Percentiles rank a stretch among this genome's conserved stretches.
phyloP scores from a whole-genome alignment of 2,888 invertebrate genomes.

The Brachylomia viminalis region DNA sequence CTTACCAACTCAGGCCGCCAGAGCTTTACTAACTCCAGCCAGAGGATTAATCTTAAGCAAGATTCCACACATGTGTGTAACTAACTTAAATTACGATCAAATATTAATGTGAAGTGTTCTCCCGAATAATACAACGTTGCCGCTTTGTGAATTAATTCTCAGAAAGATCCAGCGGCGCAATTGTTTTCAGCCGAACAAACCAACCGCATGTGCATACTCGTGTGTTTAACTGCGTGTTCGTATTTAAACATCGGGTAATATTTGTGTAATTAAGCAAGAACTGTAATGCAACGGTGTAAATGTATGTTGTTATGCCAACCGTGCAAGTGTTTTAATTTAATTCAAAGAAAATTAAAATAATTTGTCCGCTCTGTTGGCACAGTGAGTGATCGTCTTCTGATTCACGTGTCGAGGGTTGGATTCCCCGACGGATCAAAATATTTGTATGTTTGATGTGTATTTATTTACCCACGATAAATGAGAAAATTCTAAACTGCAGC shows the following conservation, averaged over 20 bases:
- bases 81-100: conserved; percentile 82
- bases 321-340: background rate
- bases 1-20: conserved; percentile 80
- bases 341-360: conserved; percentile 7
- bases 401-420: background rate
- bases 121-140: conserved; percentile 53
- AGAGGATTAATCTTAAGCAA: conserved; percentile 81
- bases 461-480: background rate
- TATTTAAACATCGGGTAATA: conserved; percentile 40
- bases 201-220: conserved; percentile 51
- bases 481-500: background rate
- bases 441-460: background rate
- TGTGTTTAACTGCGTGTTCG: conserved; percentile 34
- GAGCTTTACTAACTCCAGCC: conserved; percentile 79
- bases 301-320: conserved; percentile 10
- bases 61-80: conserved; percentile 76
- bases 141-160: conserved; percentile 57
- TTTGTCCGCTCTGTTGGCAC: background rate
- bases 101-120: conserved; percentile 74
- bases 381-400: background rate
- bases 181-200: conserved; percentile 58
- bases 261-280: conserved; percentile 41
- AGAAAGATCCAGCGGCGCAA: conserved; percentile 47
- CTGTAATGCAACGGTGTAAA: conserved; percentile 5
- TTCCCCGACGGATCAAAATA: conserved; percentile 4